These are phyloP conservation scores for Diadumene lineata DNA, from an alignment of 92 coral and sea anemone species.

Conservation along the genomic window DNA sequence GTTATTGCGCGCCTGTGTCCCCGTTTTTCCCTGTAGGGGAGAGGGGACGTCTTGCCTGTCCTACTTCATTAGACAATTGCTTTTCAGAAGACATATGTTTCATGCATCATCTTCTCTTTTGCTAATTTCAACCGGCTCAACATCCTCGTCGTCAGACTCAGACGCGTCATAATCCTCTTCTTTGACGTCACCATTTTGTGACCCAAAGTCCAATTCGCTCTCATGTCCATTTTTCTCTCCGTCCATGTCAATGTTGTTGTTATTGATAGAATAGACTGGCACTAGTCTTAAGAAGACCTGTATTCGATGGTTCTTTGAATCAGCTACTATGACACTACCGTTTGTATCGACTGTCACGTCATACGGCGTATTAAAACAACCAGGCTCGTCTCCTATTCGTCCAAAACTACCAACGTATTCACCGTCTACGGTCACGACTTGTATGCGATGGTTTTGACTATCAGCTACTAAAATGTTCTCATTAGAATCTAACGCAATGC, in stretches of 20 bases:
- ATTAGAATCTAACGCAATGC: conserved; percentile 72
- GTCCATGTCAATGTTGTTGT: not conserved
- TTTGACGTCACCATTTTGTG: conserved; percentile 7
- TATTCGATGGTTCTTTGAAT: conserved; percentile 85
- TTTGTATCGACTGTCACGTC: conserved; percentile 68
- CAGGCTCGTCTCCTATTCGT: conserved; percentile 70
- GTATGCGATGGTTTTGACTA: conserved; percentile 90
- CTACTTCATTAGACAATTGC: too few species aligned
- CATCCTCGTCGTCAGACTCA: not conserved
- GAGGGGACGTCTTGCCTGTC: too few species aligned
- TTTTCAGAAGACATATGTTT: too few species aligned
- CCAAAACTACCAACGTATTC: conserved; percentile 81
- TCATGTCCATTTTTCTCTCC: not conserved
- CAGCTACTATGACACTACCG: conserved; percentile 85
- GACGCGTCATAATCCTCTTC: conserved; percentile 8
- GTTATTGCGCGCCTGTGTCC: too few species aligned
- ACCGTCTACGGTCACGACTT: conserved; percentile 66
- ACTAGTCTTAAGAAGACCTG: conserved; percentile 70
- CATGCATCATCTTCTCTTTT: too few species aligned
- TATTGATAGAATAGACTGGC: conserved; percentile 45
- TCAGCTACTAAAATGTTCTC: conserved; percentile 86
- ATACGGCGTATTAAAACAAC: conserved; percentile 85
- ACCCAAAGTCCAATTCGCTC: conserved; percentile 6
- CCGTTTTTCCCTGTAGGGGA: too few species aligned
- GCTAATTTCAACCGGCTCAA: not conserved